Evolutionary conservation across 2,113 vertebrate genomes (phyloP).

Genomic region (Geococcyx californianus): DNA sequence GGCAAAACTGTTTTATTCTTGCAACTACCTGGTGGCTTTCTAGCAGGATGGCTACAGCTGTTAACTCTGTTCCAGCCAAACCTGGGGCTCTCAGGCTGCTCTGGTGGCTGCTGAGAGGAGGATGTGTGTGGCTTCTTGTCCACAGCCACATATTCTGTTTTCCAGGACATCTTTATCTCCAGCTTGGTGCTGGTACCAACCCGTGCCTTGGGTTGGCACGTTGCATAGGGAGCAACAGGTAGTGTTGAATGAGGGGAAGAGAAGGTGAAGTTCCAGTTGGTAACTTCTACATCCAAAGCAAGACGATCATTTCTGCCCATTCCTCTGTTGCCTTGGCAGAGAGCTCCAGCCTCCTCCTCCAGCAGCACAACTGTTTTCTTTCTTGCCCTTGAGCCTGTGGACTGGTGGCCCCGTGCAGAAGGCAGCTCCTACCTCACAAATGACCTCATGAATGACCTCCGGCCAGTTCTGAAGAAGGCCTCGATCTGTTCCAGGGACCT

Average conservation of each 20-base stretch:
- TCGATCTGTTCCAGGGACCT: constrained; percentile 94
- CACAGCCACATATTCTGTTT: neutral
- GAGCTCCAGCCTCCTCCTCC: neutral
- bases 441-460: constrained; percentile 66
- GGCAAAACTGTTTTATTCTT: constrained; percentile 34
- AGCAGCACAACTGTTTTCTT: neutral
- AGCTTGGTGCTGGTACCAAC: neutral
- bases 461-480: constrained; percentile 84
- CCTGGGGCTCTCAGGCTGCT: neutral
- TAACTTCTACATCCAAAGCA: neutral
- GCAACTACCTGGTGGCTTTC: neutral
- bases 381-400: neutral
- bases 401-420: neutral
- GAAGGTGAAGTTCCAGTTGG: neutral
- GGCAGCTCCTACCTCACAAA: constrained; percentile 64
- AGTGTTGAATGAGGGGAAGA: neutral
- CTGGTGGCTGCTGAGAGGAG: neutral
- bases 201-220: rapidly evolving
- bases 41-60: neutral
- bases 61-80: neutral
- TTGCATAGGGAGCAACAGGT: neutral
- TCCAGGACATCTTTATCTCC: neutral
- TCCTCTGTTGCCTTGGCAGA: neutral
- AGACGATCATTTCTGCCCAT: rapidly evolving
- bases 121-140: neutral